Conservation (phyloP, 2,888 invertebrate genomes). For the Lycophotia porphyrea region DNA sequence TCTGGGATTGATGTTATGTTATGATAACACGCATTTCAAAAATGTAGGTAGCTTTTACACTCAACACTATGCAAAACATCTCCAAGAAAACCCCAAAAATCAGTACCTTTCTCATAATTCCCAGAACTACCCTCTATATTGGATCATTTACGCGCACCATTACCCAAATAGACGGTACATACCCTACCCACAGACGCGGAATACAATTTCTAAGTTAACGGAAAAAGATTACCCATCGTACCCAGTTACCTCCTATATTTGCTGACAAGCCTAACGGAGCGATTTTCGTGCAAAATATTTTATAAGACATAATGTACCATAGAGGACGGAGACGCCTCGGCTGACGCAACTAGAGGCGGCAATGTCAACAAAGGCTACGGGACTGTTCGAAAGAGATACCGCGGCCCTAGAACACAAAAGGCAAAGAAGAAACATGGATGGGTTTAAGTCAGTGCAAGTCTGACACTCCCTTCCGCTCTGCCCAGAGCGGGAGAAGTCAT, state of each 20-base stretch:
- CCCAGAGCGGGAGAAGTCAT: too few relatives aligned
- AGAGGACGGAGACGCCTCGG: neutral
- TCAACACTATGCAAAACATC: neutral
- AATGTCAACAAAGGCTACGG: too few relatives aligned
- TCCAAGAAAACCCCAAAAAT: neutral
- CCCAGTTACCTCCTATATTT: neutral
- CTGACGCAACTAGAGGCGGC: neutral
- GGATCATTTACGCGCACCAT: conserved; percentile 10
- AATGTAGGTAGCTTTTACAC: neutral
- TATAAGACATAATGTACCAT: neutral
- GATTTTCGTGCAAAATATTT: conserved; percentile 26
- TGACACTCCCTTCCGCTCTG: too few relatives aligned
- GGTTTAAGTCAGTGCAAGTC: too few relatives aligned
- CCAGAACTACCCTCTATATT: neutral
- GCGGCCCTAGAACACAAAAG: too few relatives aligned
- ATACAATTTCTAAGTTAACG: conserved; percentile 5
- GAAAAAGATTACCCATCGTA: conserved; percentile 18
- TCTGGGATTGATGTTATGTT: neutral
- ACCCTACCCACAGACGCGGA: neutral
- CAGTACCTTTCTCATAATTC: neutral
- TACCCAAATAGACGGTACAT: conserved; percentile 18
- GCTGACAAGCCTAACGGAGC: conserved; percentile 23
- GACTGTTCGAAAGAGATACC: too few relatives aligned
- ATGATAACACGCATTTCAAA: neutral
- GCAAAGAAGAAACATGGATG: too few relatives aligned